Evolutionary conservation across 2,113 vertebrate species (phyloP), one percentile per base, ranked within the genome.

Genomic region (Stictonetta naevosa): DNA sequence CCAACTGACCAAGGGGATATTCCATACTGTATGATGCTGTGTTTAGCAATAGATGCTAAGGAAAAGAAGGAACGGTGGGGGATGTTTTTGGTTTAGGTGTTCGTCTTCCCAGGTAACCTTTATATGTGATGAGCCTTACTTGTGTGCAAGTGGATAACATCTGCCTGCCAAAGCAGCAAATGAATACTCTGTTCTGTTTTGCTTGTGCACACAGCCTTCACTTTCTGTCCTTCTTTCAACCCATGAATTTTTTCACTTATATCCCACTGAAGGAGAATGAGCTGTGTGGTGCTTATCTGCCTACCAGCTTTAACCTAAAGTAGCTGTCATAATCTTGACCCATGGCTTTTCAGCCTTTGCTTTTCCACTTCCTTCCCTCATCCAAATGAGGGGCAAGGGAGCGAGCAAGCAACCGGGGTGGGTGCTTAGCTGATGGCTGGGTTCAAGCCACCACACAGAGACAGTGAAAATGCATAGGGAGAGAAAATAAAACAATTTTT

Each of bases 71-170:
- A 38, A 42, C 3, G 46, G 19, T 42, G 6, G 3, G 8, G 1
- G 0, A 38, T 19, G 2, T 55, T 34, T 78, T 9, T 28, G 17
- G 1, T 66, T 77, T 22, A 6, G 23, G 5, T 0, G 0, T 84
- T 71, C 69, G 17, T 66, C 38, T 53, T 69, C n/a, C 15, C 13
- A 21, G 23, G 8, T 74, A 48, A 36, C 8, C 3, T 0, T 3
- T 4, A 4, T 7, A 15, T 0, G 0, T 46, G 28, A 22, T 66
- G 29, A 33, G 28, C 5, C 14, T 19, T 23, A 38, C 1, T 1
- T 46, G 67, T 56, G 36, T n/a, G 11, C 3, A 59, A 67, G n/a
- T 16, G 6, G 4, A 12, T 55, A 93, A 75, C 5, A 55, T 46
- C 48, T 52, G 7, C 20, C 17, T 56, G 33, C 4, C 52, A 21